Base-by-base conservation (phyloP, 1,140 invertebrate genomes). In the Thalassaphorura encarpata region DNA sequence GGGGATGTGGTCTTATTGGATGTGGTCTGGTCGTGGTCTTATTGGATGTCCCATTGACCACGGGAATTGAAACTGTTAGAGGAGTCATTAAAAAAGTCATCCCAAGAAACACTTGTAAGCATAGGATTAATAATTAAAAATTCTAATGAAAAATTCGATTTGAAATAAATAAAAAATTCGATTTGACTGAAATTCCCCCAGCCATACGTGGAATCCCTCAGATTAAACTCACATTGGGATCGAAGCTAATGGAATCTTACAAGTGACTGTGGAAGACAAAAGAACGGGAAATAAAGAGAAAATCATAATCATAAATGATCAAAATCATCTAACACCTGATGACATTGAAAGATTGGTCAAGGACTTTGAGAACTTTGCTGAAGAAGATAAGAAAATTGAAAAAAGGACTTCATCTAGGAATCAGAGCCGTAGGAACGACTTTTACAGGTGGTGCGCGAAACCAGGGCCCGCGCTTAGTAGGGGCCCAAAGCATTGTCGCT, bases 71-170 rank as follows among this genome's bases (percentile, higher is more conserved):
- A 77, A 99, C 96, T 58, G 95, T 99, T 54, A 96, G 96, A 58
- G 96, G 96, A 62, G 94, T 99, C 13, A 99, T 99, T 96, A 98
- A 96, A 58, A 99, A 98, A 72, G 78, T 99, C 24, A 99, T 99
- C 71, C 85, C 90, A 52, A 73, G 96, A 68, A 99, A 99, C 77
- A 97, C 94, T 49, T 11, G 33, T 36, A 36, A 36, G 33, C 11
- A 36, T n/a, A 36, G n/a, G 8, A 36, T 11, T 36, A 11, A 36
- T 36, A n/a, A n/a, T n/a, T n/a, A n/a, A n/a, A n/a, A n/a, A n/a
- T n/a, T n/a, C n/a, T n/a, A n/a, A n/a, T n/a, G n/a, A n/a, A n/a
- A n/a, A n/a, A n/a, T n/a, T n/a, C n/a, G n/a, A n/a, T n/a, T n/a
- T n/a, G n/a, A n/a, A n/a, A n/a, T n/a, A n/a, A n/a, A n/a, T n/a